phyloP scores from a whole-genome alignment of 2,888 invertebrate species.

The Apotomis turbidana region DNA sequence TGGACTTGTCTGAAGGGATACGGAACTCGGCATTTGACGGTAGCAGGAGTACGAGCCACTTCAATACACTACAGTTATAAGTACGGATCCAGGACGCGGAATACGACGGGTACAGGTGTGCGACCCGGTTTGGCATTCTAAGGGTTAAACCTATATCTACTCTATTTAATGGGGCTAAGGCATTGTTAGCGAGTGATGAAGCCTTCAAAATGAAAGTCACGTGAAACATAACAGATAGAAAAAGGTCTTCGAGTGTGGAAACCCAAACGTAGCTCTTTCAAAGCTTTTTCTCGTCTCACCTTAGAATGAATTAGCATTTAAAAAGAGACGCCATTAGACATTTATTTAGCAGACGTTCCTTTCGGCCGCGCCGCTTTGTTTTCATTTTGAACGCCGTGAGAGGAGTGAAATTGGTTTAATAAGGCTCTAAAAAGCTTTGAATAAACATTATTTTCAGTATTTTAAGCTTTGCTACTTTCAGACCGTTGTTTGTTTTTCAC shows the following conservation, averaged over 20 bases:
- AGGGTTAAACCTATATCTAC: background rate
- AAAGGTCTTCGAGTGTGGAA: conserved; percentile 5
- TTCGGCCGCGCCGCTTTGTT: conserved; percentile 55
- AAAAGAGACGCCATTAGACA: conserved; percentile 62
- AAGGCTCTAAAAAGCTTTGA: conserved; percentile 52
- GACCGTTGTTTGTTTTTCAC: background rate
- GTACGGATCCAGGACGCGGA: too few relatives aligned
- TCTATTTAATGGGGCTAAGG: background rate
- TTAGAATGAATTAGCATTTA: conserved; percentile 59
- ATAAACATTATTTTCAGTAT: conserved; percentile 52
- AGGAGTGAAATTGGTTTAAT: conserved; percentile 59
- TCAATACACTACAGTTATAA: too few relatives aligned
- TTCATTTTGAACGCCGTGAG: conserved; percentile 54
- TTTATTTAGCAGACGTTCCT: conserved; percentile 54
- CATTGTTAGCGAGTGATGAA: conserved; percentile 1
- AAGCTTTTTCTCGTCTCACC: conserved; percentile 43
- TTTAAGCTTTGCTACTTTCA: conserved; percentile 37
- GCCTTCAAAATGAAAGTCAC: conserved; percentile 11
- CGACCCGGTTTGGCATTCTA: background rate
- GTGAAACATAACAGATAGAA: background rate
- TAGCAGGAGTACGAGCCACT: too few relatives aligned
- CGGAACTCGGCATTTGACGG: too few relatives aligned
- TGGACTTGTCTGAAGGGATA: too few relatives aligned
- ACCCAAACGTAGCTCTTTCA: conserved; percentile 26
- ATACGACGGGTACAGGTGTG: too few relatives aligned